Conservation (phyloP, 37 sponge, comb jelly and placozoan species). For the Chondrilla cf. caribensis region DNA sequence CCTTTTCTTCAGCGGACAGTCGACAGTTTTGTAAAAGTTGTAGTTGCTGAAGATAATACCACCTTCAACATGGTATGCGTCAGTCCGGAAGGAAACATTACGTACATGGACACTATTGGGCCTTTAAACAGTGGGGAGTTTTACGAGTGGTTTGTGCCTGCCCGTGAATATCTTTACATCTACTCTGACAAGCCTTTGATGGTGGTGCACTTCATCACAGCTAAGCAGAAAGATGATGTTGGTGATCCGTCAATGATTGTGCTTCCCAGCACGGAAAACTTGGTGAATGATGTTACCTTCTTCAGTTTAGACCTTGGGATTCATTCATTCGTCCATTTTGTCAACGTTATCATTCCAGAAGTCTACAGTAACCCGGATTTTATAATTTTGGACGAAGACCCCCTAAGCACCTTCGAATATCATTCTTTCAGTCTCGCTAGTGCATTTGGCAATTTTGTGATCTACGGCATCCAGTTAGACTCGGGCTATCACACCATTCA, state of each 20-base stretch:
- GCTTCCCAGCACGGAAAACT: not conserved
- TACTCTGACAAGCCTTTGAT: not conserved
- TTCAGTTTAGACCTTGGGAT: not conserved
- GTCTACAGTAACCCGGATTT: not conserved
- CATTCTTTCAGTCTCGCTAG: too few species aligned
- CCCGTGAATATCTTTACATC: not conserved
- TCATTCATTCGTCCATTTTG: not conserved
- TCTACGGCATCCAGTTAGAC: not conserved
- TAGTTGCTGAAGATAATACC: not conserved
- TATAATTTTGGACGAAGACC: not conserved
- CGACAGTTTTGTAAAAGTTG: not conserved
- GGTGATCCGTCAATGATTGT: constrained; percentile 13
- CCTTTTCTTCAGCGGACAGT: not conserved
- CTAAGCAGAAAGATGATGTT: not conserved
- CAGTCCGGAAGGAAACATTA: not conserved
- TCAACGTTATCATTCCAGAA: not conserved
- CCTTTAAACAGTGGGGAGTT: not conserved
- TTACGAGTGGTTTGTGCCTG: not conserved
- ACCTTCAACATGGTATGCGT: not conserved
- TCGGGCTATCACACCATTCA: not conserved
- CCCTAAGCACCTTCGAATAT: not conserved
- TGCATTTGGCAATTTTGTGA: not conserved
- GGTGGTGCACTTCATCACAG: constrained; percentile 6
- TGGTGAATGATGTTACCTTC: not conserved
- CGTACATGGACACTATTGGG: not conserved